Percentiles rank a stretch among this genome's conserved stretches.
These are phyloP conservation scores for Eulemur albifrons DNA, from an alignment of 2,797 vertebrate genomes.

Conservation along the genomic window DNA sequence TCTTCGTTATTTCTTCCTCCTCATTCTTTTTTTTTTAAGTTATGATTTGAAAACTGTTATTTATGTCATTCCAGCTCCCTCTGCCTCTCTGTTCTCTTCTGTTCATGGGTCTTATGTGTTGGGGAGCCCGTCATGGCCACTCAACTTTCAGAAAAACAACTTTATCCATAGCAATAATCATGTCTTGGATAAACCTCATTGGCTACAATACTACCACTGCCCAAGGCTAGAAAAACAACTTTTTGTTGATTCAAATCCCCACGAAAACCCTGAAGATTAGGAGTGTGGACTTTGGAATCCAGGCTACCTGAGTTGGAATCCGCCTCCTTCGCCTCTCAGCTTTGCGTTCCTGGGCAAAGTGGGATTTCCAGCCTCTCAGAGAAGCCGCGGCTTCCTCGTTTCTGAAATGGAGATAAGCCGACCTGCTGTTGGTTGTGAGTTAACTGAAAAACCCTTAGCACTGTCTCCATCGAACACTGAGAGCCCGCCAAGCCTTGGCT, in stretches of 20 bases:
- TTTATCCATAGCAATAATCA: not conserved
- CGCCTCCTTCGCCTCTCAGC: not conserved
- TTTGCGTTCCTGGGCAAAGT: not conserved
- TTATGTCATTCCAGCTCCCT: not conserved
- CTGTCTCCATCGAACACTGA: fast-evolving
- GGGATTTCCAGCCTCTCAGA: not conserved
- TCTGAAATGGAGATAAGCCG: not conserved
- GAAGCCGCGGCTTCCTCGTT: not conserved
- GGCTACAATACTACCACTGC: not conserved
- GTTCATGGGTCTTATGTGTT: not conserved
- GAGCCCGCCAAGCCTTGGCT: fast-evolving
- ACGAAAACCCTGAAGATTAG: not conserved
- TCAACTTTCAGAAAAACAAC: not conserved
- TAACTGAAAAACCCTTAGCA: not conserved
- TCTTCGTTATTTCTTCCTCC: not conserved
- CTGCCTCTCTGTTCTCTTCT: not conserved
- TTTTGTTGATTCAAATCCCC: not conserved
- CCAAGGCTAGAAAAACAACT: not conserved
- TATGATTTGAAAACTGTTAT: not conserved
- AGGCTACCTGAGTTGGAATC: not conserved
- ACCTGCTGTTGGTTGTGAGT: not conserved
- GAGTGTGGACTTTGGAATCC: not conserved
- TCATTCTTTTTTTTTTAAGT: not conserved
- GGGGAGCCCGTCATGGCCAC: not conserved
- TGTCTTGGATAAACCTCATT: not conserved